Evolutionary conservation across 2,888 invertebrate genomes (phyloP), one percentile per base, ranked within the genome.

Genomic region (Drosophila villosipedis): DNA sequence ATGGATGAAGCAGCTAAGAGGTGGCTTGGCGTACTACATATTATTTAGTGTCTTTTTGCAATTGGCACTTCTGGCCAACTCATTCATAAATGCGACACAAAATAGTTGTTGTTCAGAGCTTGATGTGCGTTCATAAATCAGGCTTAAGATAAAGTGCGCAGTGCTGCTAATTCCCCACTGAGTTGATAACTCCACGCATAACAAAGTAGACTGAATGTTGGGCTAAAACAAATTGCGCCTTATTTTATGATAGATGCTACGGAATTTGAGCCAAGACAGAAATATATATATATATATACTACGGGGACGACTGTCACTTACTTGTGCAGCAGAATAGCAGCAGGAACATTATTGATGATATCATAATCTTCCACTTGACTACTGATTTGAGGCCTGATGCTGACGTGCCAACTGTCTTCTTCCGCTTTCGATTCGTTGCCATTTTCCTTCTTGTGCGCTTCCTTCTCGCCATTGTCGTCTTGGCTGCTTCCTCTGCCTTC

Each of bases 321-420:
- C 93, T 92, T 91, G 91, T 91, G 82, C 88, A 91, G 78, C 91
- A 91, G 88, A 92, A 85, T 74, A 92, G 84, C 55, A 88, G 88
- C 52, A 88, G 82, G 80, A 93, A 84, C 84, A 93, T 91, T 91
- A 93, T 92, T 89, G 92, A 92, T 90, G 92, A 91, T 88, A 91
- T 89, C 85, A 92, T 91, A 90, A 92, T 92, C 92, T 92, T 92
- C 93, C 92, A 92, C 91, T 91, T 92, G 89, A 92, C 84, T 90
- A 90, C 91, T 78, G 92, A 89, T 83, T 85, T 84, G 71, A 73
- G 80, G 74, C 86, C 84, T 83, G 87, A 77, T 73, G 78, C 75
- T 71, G 88, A 82, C 74, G 78, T 76, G 73, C 85, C 90, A 73
- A 88, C 85, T 79, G 85, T 88, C 84, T 88, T 88, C 84, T 79